phyloP scores from a whole-genome alignment of 2,113 vertebrate genomes.

The Falcunculus frontatus region DNA sequence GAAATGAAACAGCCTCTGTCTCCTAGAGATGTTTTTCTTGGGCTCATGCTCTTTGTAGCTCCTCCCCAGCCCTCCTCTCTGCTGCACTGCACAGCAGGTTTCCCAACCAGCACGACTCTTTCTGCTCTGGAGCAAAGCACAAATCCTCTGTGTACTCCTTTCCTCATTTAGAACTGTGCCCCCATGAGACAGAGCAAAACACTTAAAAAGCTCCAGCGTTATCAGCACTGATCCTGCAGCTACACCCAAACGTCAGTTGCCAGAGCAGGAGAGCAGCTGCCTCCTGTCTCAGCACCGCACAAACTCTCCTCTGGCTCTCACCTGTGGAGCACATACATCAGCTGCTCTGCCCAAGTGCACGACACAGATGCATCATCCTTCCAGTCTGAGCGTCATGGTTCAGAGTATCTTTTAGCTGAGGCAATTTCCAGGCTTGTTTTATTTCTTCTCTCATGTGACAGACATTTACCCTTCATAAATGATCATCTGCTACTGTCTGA shows the following conservation, averaged over 20 bases:
- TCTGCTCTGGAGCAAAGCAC: not conserved
- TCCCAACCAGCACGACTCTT: not conserved
- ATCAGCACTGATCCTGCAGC: not conserved
- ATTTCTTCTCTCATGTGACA: not conserved
- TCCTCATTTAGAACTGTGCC: not conserved
- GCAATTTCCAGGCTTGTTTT: not conserved
- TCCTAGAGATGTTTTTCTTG: not conserved
- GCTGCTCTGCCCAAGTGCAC: not conserved
- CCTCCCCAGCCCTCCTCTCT: not conserved
- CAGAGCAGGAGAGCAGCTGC: not conserved
- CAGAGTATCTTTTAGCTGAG: not conserved
- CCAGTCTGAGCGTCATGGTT: not conserved
- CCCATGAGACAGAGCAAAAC: not conserved
- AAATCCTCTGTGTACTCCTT: not conserved
- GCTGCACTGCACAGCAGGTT: not conserved
- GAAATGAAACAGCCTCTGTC: not conserved
- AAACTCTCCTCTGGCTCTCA: not conserved
- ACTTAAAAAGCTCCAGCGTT: not conserved
- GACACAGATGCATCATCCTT: not conserved
- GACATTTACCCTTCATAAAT: not conserved
- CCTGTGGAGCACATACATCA: accelerated
- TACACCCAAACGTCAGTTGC: not conserved
- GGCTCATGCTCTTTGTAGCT: not conserved
- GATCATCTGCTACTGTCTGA: not conserved
- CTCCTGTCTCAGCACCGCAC: not conserved